Base-by-base conservation (phyloP, 1,140 invertebrate species). In the Kradibia gibbosae region DNA sequence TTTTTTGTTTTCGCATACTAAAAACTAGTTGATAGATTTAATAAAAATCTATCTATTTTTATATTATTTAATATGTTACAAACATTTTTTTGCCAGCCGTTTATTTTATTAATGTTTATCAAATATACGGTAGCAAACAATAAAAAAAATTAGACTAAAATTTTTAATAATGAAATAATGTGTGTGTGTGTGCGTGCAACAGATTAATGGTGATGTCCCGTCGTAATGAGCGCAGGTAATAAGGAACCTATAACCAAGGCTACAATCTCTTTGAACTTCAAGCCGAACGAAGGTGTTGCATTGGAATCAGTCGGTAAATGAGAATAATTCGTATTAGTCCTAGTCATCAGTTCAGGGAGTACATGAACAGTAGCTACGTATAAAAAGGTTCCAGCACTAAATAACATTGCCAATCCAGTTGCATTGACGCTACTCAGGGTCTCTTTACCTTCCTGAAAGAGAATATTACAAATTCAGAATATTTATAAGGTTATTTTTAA, bases 351-450 rank as follows among this genome's bases (percentile, higher is more conserved):
- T 91, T 99, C 98, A 0, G 99, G 98, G 62, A 99, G 90, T 4
- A 99, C 98, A 91, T 99, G 99, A 2, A 99, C 98, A 2, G 99
- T 99, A 0, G 99, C 97, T 10, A 99, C 99, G 88, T 99, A 99
- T 11, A 99, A 92, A 91, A 99, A 99, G 65, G 99, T 99, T 2
- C 99, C 99, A 1, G 98, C 99, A 83, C 98, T 99, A 90, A 99
- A 99, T 28, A 99, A 91, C 98, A 99, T 99, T 22, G 98, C 98
- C 60, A 99, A 94, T 62, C 97, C 98, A 89, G 96, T 99, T 3
- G 97, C 97, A 91, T 98, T 98, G 15, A 98, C 93, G 39, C 95
- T 95, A 84, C 95, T 96, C 2, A 98, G 86, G 1, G 92, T 93
- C 89, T 94, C 93, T 89, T 94, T 94, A n/a, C 93, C 92, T 86